phyloP scores from a whole-genome alignment of 2,888 invertebrate genomes.

The Tolmerus cingulatus region DNA sequence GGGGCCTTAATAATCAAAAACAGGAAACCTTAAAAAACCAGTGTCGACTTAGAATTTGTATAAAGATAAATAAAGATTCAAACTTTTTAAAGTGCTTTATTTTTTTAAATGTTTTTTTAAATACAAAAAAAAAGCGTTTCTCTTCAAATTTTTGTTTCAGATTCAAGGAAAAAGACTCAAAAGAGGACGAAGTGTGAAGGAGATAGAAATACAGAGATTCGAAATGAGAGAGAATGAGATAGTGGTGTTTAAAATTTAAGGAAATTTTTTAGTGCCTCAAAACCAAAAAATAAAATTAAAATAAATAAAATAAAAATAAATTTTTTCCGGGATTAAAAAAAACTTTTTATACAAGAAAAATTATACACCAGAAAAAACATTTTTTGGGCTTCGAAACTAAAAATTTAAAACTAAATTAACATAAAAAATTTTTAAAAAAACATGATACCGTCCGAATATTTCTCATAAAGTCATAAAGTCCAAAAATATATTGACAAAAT shows the following conservation, averaged over 20 bases:
- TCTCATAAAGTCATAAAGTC: not conserved
- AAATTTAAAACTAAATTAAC: not conserved
- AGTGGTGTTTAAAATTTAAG: not conserved
- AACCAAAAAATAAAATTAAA: not conserved
- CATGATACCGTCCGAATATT: not conserved
- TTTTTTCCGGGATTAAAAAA: not conserved
- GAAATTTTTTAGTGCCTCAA: constrained; percentile 34
- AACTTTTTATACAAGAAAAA: not conserved
- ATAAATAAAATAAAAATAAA: not conserved
- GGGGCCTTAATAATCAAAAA: too few species aligned
- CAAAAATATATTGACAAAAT: too few species aligned
- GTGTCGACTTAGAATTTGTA: too few species aligned
- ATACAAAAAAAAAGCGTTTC: too few species aligned
- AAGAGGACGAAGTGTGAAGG: not conserved
- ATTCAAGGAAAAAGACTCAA: too few species aligned
- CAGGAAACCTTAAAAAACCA: too few species aligned
- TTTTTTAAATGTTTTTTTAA: too few species aligned
- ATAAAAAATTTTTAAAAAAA: not conserved
- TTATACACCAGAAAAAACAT: not conserved
- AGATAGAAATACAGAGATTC: not conserved
- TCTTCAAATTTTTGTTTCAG: too few species aligned
- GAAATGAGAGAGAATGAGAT: not conserved
- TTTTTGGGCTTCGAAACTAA: not conserved
- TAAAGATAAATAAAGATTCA: too few species aligned
- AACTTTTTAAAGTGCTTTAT: too few species aligned